phyloP scores from a whole-genome alignment of 2,797 vertebrate genomes.

The Mareca strepera region DNA sequence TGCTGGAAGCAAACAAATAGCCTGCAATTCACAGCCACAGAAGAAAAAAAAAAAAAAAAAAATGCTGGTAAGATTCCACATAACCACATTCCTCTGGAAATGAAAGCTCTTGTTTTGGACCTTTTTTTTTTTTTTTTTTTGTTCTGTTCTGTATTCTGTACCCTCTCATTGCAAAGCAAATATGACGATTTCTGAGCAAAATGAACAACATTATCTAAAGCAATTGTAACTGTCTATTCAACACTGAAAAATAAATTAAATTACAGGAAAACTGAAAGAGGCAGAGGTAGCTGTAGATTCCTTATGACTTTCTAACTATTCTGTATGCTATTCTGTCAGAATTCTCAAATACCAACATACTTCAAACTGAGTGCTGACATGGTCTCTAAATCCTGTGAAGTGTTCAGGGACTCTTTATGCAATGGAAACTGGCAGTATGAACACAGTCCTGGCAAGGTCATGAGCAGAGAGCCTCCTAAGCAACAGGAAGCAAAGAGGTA shows the following conservation, averaged over 20 bases:
- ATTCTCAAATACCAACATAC: not conserved
- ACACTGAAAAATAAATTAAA: not conserved
- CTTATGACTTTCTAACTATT: not conserved
- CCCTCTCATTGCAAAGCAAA: not conserved
- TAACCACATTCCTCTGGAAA: not conserved
- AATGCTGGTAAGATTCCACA: conserved; percentile 3
- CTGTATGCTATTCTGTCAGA: not conserved
- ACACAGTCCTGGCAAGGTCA: not conserved
- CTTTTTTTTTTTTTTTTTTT: not conserved
- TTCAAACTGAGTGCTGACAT: accelerated
- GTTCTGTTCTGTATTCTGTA: not conserved
- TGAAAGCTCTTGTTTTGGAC: not conserved
- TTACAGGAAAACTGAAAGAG: not conserved
- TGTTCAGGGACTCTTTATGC: not conserved
- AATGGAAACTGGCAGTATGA: not conserved
- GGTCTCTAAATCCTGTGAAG: not conserved
- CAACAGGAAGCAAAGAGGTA: not conserved
- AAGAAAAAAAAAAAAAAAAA: not conserved
- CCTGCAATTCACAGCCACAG: not conserved
- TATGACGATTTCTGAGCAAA: not conserved
- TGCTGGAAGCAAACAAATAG: conserved; percentile 9
- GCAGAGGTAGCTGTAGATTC: not conserved
- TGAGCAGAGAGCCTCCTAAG: not conserved
- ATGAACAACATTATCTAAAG: not conserved
- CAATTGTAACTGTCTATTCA: not conserved